A percentile compares a stretch with the other conserved stretches of the same genome.
phyloP scores from a whole-genome alignment of 2,888 invertebrate genomes.

The Ormyrus pomaceus region DNA sequence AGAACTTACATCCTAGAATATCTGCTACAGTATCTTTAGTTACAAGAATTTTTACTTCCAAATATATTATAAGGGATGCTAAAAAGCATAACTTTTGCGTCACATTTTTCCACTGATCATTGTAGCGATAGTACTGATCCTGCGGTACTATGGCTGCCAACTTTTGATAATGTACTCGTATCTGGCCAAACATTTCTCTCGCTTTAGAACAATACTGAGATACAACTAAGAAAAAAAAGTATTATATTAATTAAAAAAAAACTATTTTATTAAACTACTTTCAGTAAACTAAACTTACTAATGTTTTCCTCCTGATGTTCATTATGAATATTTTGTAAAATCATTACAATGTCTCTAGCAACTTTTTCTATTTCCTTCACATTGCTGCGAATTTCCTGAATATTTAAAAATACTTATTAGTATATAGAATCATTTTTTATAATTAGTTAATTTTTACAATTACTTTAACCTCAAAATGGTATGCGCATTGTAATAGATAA shows the following conservation, averaged over 20 bases:
- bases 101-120: slow-evolving; percentile 91
- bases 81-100: slow-evolving; percentile 89
- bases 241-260: slow-evolving; percentile 30
- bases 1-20: slow-evolving; percentile 83
- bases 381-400: slow-evolving; percentile 82
- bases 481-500: background rate
- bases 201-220: slow-evolving; percentile 81
- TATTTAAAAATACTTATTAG: slow-evolving; percentile 58
- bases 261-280: slow-evolving; percentile 28
- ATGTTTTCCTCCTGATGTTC: slow-evolving; percentile 81
- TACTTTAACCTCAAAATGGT: too few relatives aligned
- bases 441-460: too few relatives aligned
- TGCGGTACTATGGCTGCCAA: slow-evolving; percentile 83
- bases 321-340: slow-evolving; percentile 89
- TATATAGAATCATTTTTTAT: too few relatives aligned
- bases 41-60: slow-evolving; percentile 87
- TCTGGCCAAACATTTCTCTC: slow-evolving; percentile 81
- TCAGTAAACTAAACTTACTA: slow-evolving; percentile 70
- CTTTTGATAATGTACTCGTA: slow-evolving; percentile 81
- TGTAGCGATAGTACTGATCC: slow-evolving; percentile 90
- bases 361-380: slow-evolving; percentile 88
- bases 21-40: slow-evolving; percentile 86
- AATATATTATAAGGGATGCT: slow-evolving; percentile 86
- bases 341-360: slow-evolving; percentile 86
- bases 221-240: slow-evolving; percentile 75